Conservation (phyloP, 2,797 vertebrate species). For the Cossypha caffra region DNA sequence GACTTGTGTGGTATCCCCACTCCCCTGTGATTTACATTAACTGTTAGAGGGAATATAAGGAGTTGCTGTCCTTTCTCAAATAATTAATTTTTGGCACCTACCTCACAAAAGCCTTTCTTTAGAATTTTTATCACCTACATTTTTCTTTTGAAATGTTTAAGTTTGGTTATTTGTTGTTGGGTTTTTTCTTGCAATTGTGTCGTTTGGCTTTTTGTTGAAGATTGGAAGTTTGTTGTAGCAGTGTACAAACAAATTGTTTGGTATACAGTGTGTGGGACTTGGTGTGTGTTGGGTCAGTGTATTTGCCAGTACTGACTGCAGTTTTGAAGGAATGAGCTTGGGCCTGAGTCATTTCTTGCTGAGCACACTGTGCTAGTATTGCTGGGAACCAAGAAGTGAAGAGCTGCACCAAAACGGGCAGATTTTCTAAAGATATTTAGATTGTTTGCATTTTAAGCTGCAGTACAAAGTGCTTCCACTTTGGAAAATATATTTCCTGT, state of each 20-base stretch:
- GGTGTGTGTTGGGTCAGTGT: not conserved
- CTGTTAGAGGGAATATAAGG: not conserved
- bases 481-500: not conserved
- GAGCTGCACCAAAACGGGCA: not conserved
- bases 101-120: not conserved
- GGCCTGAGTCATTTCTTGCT: not conserved
- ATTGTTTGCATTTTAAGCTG: not conserved
- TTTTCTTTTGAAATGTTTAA: not conserved
- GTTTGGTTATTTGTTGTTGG: not conserved
- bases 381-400: not conserved
- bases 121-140: not conserved
- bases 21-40: not conserved
- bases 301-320: not conserved
- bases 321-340: not conserved
- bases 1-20: not conserved
- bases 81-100: not conserved
- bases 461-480: not conserved
- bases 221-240: not conserved
- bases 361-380: not conserved
- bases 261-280: not conserved
- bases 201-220: not conserved
- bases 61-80: not conserved
- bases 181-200: not conserved
- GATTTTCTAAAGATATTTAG: not conserved
- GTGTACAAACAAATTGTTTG: not conserved